Percentiles rank a stretch among this genome's conserved stretches.
phyloP scores from a whole-genome alignment of 2,797 vertebrate genomes.

The Sus cebifrons region DNA sequence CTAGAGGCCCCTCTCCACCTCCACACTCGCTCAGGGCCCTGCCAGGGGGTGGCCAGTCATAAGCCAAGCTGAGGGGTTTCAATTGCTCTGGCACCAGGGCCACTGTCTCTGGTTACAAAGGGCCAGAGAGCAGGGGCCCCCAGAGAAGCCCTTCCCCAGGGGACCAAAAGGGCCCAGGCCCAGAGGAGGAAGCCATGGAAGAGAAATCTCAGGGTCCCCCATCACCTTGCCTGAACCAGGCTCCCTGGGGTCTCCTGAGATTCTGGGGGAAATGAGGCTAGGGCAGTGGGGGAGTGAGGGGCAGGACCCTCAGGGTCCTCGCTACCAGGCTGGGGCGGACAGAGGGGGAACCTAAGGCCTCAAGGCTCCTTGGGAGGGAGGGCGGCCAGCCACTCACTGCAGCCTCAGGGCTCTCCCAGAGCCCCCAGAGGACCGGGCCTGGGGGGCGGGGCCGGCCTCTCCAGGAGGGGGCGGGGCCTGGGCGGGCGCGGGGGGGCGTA shows the following conservation, averaged over 20 bases:
- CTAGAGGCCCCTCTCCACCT: background rate
- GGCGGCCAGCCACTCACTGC: accelerated
- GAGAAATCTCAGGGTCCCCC: background rate
- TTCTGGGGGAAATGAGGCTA: background rate
- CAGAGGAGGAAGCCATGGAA: no score
- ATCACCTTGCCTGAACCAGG: background rate
- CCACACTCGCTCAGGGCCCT: background rate
- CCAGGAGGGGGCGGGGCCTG: accelerated
- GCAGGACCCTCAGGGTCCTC: background rate
- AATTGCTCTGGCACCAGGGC: background rate
- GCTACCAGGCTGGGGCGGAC: background rate
- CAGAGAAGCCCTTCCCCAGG: background rate
- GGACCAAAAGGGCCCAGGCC: background rate
- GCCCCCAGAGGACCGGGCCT: accelerated
- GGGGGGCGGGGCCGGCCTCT: background rate
- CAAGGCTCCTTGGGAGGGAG: no score
- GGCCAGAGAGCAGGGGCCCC: background rate
- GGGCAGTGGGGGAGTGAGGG: no score
- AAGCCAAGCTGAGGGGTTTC: background rate
- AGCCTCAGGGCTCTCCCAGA: background rate
- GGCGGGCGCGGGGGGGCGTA: background rate
- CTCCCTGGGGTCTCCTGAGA: background rate
- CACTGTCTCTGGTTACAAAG: background rate
- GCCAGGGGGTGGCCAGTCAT: background rate
- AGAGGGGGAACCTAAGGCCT: no score